Evolutionary conservation across 2,113 vertebrate species (phyloP).

Genomic region (Petromus typicus): DNA sequence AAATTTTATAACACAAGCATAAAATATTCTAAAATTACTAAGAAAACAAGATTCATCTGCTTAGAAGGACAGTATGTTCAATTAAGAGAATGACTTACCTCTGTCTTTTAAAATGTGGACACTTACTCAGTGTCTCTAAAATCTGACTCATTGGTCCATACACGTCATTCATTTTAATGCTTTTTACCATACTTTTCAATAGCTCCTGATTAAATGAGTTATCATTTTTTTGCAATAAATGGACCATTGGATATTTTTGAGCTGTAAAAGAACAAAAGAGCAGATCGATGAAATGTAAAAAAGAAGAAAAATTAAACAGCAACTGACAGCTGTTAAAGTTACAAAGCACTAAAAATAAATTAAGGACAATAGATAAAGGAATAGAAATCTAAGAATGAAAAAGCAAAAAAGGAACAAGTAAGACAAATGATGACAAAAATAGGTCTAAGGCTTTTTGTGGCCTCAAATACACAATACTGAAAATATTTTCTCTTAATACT

Average conservation of each 20-base stretch:
- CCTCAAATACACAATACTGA: slow-evolving; percentile 53
- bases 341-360: slow-evolving; percentile 60
- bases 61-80: background rate
- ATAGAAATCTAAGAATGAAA: slow-evolving; percentile 67
- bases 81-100: slow-evolving; percentile 86
- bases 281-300: slow-evolving; percentile 50
- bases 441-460: slow-evolving; percentile 19
- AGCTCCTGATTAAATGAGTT: slow-evolving; percentile 94
- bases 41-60: background rate
- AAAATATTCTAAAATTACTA: background rate
- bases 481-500: slow-evolving; percentile 55
- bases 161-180: slow-evolving; percentile 97
- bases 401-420: background rate
- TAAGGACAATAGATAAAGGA: slow-evolving; percentile 62
- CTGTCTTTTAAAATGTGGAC: slow-evolving; percentile 94
- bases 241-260: slow-evolving; percentile 93
- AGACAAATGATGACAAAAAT: slow-evolving; percentile 68
- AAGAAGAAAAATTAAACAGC: slow-evolving; percentile 53
- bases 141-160: slow-evolving; percentile 98
- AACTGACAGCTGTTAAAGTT: slow-evolving; percentile 34
- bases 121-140: slow-evolving; percentile 93
- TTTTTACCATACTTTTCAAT: slow-evolving; percentile 94
- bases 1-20: background rate
- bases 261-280: slow-evolving; percentile 86
- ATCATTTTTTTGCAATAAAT: slow-evolving; percentile 91